These are phyloP conservation scores for Spilosoma lubricipeda DNA, from an alignment of 2,888 invertebrate species.

Conservation along the genomic window DNA sequence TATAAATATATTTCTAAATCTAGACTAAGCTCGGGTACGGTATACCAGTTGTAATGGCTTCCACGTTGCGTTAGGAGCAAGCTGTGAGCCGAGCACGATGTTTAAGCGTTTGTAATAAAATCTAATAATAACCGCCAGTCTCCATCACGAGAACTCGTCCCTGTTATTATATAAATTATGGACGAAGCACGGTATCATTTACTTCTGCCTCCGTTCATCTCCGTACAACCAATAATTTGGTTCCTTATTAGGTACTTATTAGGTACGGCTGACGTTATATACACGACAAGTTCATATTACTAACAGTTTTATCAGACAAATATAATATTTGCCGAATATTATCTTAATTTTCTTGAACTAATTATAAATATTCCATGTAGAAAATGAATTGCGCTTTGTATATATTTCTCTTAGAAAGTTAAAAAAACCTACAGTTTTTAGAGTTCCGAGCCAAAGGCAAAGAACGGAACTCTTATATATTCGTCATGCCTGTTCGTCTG, in stretches of 20 bases:
- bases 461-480: too few relatives aligned
- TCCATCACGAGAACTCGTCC: constrained; percentile 2
- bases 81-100: constrained; percentile 2
- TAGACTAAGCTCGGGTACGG: background rate
- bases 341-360: background rate
- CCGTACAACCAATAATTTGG: background rate
- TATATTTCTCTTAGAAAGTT: too few relatives aligned
- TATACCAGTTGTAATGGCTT: background rate
- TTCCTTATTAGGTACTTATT: background rate
- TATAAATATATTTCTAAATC: background rate
- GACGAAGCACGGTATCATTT: background rate
- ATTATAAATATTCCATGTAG: too few relatives aligned
- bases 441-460: too few relatives aligned
- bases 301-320: background rate
- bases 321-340: background rate
- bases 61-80: constrained; percentile 1
- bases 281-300: background rate
- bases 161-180: constrained; percentile 4
- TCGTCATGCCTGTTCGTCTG: too few relatives aligned
- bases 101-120: constrained; percentile 8
- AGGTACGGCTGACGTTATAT: background rate
- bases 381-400: too few relatives aligned
- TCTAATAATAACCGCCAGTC: background rate
- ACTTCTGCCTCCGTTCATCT: background rate
- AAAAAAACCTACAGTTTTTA: too few relatives aligned